Evolutionary conservation across 2,888 invertebrate genomes (phyloP).

Genomic region (Enchytraeus crypticus): DNA sequence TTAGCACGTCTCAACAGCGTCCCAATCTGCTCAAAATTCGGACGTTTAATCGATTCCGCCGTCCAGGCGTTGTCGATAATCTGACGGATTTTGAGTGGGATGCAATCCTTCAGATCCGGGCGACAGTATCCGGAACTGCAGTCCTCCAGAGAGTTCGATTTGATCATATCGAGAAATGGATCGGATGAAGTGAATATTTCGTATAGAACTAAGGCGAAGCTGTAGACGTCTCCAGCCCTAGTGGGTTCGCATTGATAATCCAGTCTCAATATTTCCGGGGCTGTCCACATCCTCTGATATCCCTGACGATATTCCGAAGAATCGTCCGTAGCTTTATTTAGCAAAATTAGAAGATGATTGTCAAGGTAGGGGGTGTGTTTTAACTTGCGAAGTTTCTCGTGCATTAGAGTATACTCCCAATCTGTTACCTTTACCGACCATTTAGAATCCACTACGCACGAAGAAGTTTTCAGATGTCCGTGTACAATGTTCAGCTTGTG

Average conservation of each 20-base stretch:
- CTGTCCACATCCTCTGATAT: slow-evolving; percentile 12
- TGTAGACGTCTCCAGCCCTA: background rate
- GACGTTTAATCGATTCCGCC: background rate
- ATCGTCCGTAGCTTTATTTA: too few relatives aligned
- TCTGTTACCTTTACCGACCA: slow-evolving; percentile 42
- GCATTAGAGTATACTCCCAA: slow-evolving; percentile 35
- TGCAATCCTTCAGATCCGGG: background rate
- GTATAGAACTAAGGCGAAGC: background rate
- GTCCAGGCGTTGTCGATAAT: background rate
- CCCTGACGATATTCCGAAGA: slow-evolving; percentile 13
- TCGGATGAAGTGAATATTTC: background rate
- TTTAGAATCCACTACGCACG: slow-evolving; percentile 37
- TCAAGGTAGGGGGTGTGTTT: too few relatives aligned
- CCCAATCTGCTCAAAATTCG: background rate
- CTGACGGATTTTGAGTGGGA: background rate
- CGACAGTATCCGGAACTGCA: background rate
- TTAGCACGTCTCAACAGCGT: background rate
- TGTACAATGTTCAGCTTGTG: slow-evolving; percentile 39
- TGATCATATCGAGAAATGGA: slow-evolving; percentile 29
- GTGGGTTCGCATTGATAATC: slow-evolving; percentile 12
- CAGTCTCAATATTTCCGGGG: slow-evolving; percentile 36
- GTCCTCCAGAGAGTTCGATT: too few relatives aligned
- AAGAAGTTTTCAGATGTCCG: slow-evolving; percentile 34
- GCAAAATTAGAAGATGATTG: background rate
- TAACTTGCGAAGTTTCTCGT: slow-evolving; percentile 4